Percentiles rank a stretch among this genome's conserved stretches.
Conservation (phyloP, 1,140 invertebrate genomes). For the Ephestia elutella region DNA sequence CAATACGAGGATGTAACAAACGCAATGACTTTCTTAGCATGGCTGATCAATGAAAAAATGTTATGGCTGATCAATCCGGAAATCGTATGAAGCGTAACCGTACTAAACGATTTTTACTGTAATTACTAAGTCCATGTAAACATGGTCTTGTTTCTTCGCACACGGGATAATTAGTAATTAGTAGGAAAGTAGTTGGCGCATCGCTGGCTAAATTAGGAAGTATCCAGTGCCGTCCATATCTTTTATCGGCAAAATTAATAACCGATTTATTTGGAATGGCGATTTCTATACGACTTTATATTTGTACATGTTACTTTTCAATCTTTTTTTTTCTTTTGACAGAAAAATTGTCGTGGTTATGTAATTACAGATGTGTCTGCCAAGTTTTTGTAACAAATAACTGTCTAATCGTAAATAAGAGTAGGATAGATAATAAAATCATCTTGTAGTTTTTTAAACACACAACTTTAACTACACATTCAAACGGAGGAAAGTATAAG, state of each 20-base stretch:
- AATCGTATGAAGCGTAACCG: neutral
- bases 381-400: neutral
- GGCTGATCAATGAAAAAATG: no score
- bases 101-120: neutral
- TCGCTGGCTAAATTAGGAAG: neutral
- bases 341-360: neutral
- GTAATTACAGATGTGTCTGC: neutral
- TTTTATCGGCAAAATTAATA: neutral
- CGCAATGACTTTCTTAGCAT: no score
- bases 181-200: neutral
- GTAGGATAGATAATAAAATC: neutral
- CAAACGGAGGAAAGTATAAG: no score
- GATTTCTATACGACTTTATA: neutral
- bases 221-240: neutral
- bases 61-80: no score
- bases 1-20: no score
- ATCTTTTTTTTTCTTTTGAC: neutral
- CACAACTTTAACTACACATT: no score
- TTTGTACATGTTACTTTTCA: neutral
- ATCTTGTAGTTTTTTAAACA: no score
- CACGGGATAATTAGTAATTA: neutral
- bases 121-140: neutral
- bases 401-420: no score
- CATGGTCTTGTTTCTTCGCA: neutral
- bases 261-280: neutral